Evolutionary conservation across 2,888 invertebrate species (phyloP).

Genomic region (Tiliacea citrago): DNA sequence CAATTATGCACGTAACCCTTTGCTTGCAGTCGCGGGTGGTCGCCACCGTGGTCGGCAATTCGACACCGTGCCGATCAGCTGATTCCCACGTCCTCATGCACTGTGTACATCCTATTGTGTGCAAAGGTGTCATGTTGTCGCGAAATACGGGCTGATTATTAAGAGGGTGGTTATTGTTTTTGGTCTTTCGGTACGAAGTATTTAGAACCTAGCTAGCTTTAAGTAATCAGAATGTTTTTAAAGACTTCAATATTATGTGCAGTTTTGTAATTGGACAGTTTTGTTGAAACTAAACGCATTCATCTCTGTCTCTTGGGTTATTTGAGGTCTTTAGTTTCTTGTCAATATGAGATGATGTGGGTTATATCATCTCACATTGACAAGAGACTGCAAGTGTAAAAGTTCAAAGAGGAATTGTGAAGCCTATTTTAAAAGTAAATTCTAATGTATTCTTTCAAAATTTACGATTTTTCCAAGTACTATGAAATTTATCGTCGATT

Average conservation of each 20-base stretch:
- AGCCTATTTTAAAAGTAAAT: not conserved
- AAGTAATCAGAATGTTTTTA: not conserved
- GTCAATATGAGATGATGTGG: not conserved
- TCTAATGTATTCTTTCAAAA: not conserved
- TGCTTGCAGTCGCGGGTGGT: slow-evolving; percentile 59
- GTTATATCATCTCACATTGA: too few species aligned
- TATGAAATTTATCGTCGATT: not conserved
- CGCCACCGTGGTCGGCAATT: slow-evolving; percentile 62
- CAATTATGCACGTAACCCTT: slow-evolving; percentile 33
- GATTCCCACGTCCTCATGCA: slow-evolving; percentile 50
- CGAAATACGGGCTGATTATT: slow-evolving; percentile 44
- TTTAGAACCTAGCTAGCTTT: not conserved
- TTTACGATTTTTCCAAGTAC: not conserved
- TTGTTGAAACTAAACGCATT: not conserved
- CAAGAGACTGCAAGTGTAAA: too few species aligned
- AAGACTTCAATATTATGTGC: not conserved
- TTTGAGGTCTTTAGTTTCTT: not conserved
- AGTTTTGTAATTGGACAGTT: not conserved
- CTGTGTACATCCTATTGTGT: slow-evolving; percentile 36
- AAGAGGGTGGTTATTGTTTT: not conserved
- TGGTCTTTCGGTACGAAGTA: not conserved
- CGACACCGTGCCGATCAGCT: slow-evolving; percentile 57
- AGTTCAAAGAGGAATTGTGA: not conserved
- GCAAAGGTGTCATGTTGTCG: slow-evolving; percentile 34
- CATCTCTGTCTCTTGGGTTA: not conserved